phyloP scores from a whole-genome alignment of 1,140 invertebrate species.

The Musca vetustissima region DNA sequence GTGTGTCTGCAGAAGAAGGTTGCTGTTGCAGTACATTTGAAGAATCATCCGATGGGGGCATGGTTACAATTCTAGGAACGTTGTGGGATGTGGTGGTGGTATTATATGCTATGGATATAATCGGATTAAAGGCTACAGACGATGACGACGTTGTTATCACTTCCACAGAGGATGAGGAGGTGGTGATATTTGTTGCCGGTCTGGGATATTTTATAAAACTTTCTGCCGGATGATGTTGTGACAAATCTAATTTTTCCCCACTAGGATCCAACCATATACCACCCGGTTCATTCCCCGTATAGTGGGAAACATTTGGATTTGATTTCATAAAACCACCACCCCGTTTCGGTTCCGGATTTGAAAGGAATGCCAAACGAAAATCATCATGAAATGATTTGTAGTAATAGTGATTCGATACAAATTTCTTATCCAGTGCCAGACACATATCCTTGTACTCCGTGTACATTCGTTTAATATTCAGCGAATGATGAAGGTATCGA shows the following conservation, averaged over 20 bases:
- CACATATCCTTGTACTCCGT: slow-evolving; percentile 24
- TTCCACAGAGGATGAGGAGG: not conserved
- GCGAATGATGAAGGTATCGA: slow-evolving; percentile 24
- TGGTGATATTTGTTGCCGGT: not conserved
- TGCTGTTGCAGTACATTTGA: slow-evolving; percentile 1
- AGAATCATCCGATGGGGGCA: not conserved
- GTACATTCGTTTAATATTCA: slow-evolving; percentile 27
- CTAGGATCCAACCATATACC: slow-evolving; percentile 14
- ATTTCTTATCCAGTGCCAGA: not conserved
- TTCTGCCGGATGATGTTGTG: not conserved
- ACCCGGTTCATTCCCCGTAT: slow-evolving; percentile 26
- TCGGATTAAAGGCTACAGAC: not conserved
- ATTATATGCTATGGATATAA: not conserved
- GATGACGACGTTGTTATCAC: not conserved
- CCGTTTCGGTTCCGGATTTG: slow-evolving; percentile 1
- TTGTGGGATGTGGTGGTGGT: too few species aligned
- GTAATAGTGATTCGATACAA: slow-evolving; percentile 12
- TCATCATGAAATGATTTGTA: slow-evolving; percentile 24
- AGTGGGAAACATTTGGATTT: slow-evolving; percentile 28
- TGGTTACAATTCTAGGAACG: not conserved
- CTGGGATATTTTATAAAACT: not conserved
- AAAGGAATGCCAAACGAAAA: slow-evolving; percentile 24
- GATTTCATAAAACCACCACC: slow-evolving; percentile 1
- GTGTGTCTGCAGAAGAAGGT: not conserved
- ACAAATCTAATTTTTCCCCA: not conserved